phyloP scores from a whole-genome alignment of 1,140 invertebrate species.

The Armadillidium nasatum region DNA sequence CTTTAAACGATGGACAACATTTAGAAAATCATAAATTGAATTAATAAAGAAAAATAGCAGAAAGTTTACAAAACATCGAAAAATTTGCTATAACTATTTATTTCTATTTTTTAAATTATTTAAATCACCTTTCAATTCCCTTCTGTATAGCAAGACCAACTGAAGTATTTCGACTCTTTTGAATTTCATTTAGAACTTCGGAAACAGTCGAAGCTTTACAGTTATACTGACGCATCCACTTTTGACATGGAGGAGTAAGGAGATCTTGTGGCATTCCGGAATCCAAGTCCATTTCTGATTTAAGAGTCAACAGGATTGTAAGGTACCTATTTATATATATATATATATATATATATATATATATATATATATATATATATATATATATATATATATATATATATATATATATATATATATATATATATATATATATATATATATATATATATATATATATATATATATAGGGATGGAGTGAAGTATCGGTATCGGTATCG shows the following conservation, averaged over 20 bases:
- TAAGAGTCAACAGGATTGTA: slow-evolving; percentile 36
- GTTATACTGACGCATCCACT: slow-evolving; percentile 24
- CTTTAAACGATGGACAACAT: not conserved
- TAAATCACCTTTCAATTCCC: slow-evolving; percentile 35
- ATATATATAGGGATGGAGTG: too few species aligned
- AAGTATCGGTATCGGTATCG: too few species aligned
- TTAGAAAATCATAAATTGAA: not conserved
- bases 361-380: slow-evolving; percentile 19
- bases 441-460: too few species aligned
- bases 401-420: not conserved
- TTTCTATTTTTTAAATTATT: too few species aligned
- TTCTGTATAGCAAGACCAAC: slow-evolving; percentile 33
- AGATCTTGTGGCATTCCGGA: slow-evolving; percentile 31
- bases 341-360: slow-evolving; percentile 11
- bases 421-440: too few species aligned
- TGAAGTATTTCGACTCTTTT: slow-evolving; percentile 20
- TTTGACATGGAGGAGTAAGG: slow-evolving; percentile 25
- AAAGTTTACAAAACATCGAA: too few species aligned
- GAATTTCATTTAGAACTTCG: slow-evolving; percentile 29
- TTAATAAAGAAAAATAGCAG: too few species aligned
- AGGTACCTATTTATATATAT: slow-evolving; percentile 24
- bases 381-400: slow-evolving; percentile 20
- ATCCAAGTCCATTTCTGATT: slow-evolving; percentile 29
- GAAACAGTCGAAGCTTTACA: slow-evolving; percentile 25
- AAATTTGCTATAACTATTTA: too few species aligned